phyloP scores from a whole-genome alignment of 2,888 invertebrate genomes.

The Suillia variegata region DNA sequence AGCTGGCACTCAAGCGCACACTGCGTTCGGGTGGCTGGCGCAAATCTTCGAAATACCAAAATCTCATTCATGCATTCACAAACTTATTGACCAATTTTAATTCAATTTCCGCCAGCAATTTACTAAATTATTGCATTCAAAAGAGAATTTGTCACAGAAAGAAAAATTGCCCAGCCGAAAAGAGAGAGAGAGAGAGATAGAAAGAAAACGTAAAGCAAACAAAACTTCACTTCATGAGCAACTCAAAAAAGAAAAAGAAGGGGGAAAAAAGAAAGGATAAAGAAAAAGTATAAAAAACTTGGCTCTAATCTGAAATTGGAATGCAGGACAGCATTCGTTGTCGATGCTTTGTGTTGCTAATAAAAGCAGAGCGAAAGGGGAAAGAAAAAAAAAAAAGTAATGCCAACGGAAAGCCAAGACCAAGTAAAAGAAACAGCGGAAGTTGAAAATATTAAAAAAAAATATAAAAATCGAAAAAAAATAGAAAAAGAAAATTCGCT shows the following conservation, averaged over 20 bases:
- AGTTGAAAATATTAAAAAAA: no score
- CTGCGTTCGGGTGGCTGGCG: neutral
- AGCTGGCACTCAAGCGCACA: no score
- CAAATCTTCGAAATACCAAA: neutral
- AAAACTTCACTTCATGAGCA: neutral
- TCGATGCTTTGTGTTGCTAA: no score
- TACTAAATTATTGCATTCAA: conserved; percentile 11
- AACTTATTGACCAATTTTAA: conserved; percentile 16
- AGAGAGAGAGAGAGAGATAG: neutral
- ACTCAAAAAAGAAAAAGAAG: neutral
- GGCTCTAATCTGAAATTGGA: neutral
- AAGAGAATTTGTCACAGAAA: conserved; percentile 7
- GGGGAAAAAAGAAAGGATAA: neutral
- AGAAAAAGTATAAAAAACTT: neutral
- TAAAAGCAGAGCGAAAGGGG: no score
- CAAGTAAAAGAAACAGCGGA: no score
- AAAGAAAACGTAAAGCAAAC: neutral
- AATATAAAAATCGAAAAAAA: no score
- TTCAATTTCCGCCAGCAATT: conserved; percentile 13
- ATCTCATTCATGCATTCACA: conserved; percentile 9
- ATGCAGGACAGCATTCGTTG: neutral
- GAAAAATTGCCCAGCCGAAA: no score
- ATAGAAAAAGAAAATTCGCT: no score
- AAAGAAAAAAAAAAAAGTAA: no score
- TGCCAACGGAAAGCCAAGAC: no score